phyloP scores from a whole-genome alignment of 2,888 invertebrate species.

The Microctonus hyperodae region DNA sequence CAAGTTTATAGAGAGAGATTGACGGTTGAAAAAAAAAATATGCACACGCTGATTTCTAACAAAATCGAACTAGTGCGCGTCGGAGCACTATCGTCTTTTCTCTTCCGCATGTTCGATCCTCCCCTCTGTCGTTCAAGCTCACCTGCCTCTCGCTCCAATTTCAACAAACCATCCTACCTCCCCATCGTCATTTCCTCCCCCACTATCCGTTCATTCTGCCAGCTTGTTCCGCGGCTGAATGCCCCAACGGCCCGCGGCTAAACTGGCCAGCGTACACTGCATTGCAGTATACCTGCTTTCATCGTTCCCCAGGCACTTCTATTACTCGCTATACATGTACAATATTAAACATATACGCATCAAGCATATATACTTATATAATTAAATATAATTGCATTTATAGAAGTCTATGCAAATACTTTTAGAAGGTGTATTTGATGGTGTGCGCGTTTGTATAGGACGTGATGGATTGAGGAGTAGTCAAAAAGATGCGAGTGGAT shows the following conservation, averaged over 20 bases:
- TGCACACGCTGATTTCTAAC: conserved; percentile 17
- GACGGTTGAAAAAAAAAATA: conserved; percentile 4
- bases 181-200: too few species aligned
- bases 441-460: not conserved
- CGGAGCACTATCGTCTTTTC: not conserved
- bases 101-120: not conserved
- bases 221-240: conserved; percentile 23
- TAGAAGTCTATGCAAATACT: too few species aligned
- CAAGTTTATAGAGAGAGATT: too few species aligned
- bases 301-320: conserved; percentile 22
- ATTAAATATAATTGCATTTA: not conserved
- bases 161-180: not conserved
- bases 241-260: conserved; percentile 24
- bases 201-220: conserved; percentile 4
- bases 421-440: too few species aligned
- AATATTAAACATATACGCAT: too few species aligned
- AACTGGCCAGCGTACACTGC: conserved; percentile 27
- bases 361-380: not conserved
- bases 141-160: not conserved
- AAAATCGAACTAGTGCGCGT: conserved; percentile 17
- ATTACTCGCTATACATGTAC: not conserved
- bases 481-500: not conserved
- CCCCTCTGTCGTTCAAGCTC: not conserved
- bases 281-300: conserved; percentile 30
- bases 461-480: not conserved